Evolutionary conservation across 2,888 invertebrate genomes (phyloP), one percentile per base, ranked within the genome.

Genomic region (Aelia acuminata): DNA sequence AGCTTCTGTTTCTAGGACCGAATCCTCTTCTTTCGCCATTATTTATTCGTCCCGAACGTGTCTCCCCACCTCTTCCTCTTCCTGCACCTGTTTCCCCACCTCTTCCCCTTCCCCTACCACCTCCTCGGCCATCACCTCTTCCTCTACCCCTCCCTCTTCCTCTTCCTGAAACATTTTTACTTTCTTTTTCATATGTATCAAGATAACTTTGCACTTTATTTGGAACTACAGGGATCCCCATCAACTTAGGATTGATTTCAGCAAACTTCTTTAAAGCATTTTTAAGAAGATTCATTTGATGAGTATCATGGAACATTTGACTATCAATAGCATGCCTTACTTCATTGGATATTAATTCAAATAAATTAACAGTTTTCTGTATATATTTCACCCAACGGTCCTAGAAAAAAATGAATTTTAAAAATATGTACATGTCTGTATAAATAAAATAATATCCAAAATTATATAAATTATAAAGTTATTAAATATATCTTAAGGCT

Each of bases 281-380:
- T 20, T 75, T 48, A 39, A 89, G 87, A 22, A 35, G 26, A 22
- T 85, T 26, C 43, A 53, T 7, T 57, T 89, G 87, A 13, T 53
- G 31, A 15, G 26, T 63, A 57, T 84, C 84, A 35, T 57, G 50
- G 85, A 53, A 89, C n/a, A 75, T 75, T 48, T 89, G 88, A 48
- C 75, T 86, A 11, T 50, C 22, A 31, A 89, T 43, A 26, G 89
- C 87, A 43, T 70, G 84, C 39, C 80, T 53, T 22, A 88, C 39
- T 63, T 89, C 89, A 85, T 88, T 89, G 26, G 63, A 84, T 85
- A 89, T 57, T n/a, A 89, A n/a, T 53, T 89, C 88, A 50, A 53
- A 89, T 7, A 88, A 47, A 50, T 89, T 89, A 18, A 89, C 39
- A 57, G 75, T 20, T 31, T 88, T 75, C 53, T 84, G 85, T 15